Evolutionary conservation across 2,888 invertebrate species (phyloP).

Genomic region (Lasius fuliginosus): DNA sequence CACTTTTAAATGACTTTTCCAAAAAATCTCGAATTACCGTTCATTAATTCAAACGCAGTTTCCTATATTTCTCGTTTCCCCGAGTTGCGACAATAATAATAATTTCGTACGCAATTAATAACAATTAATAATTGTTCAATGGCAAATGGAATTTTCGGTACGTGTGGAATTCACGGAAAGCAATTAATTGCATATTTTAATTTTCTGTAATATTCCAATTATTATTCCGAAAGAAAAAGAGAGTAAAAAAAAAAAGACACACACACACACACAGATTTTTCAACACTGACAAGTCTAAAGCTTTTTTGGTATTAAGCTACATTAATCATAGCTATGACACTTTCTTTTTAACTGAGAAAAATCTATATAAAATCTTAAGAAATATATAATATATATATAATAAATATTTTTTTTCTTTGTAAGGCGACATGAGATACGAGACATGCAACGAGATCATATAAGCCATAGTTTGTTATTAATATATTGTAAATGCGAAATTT

Average conservation of each 20-base stretch:
- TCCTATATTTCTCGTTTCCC: not conserved
- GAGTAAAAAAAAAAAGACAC: not conserved
- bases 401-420: too few relatives aligned
- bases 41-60: not conserved
- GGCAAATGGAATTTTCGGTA: not conserved
- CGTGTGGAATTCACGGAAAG: not conserved
- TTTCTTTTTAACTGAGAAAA: not conserved
- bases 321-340: not conserved
- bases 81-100: slow-evolving; percentile 9
- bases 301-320: not conserved
- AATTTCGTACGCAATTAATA: not conserved
- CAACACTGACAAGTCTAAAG: not conserved
- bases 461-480: not conserved
- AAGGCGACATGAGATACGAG: too few relatives aligned
- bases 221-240: not conserved
- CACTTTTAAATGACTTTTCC: not conserved
- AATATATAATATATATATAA: not conserved
- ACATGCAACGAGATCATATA: not conserved
- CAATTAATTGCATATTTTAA: not conserved
- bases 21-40: not conserved
- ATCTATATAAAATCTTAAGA: not conserved
- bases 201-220: not conserved
- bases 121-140: slow-evolving; percentile 20
- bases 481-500: not conserved
- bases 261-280: not conserved